Base-by-base conservation (phyloP, 2,797 vertebrate genomes). In the Thripadectes ignobilis region DNA sequence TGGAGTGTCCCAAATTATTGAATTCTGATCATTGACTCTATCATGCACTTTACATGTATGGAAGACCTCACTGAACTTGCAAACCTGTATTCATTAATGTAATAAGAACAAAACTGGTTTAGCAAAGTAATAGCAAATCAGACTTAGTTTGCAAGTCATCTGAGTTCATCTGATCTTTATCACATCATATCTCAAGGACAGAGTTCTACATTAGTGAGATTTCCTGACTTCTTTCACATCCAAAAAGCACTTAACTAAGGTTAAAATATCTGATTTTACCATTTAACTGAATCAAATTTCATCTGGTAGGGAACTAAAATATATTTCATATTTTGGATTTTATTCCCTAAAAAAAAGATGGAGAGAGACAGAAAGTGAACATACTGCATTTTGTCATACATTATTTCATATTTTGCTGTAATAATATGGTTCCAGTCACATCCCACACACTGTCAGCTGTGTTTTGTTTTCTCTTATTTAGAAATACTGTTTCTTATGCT, bases 201-300 rank as follows among this genome's bases (percentile, higher is more conserved):
- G 2, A 34, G 9, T 20, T 59, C 11, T 43, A 11, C 21, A 21
- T n/a, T 8, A 55, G 3, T 22, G 36, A 72, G 63, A 48, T 65
- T 75, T 49, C 27, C 19, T 72, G 22, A n/a, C 9, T 57, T 20
- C 30, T 39, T 67, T 78, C n/a, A 55, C 39, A 78, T 9, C 3
- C 4, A 4, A 59, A 68, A 81, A 34, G 1, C 4, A 17, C 0
- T 0, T 41, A 58, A 46, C 4, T 30, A 63, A 88, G 24, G 3
- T 9, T 55, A 48, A 78, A 5, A 2, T 51, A 36, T 63, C 6
- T 21, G 18, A 63, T 66, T 63, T 85, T 78, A 7, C 17, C 59
- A 2, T 30, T 43, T 55, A n/a, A 11, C 19, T 63, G 74, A 63
- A 63, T 14, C 46, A 84, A 29, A 77, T 10, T 58, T 51, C 52